These are phyloP conservation scores for Colletes collaris DNA, from an alignment of 2,888 invertebrate genomes.

Conservation along the genomic window DNA sequence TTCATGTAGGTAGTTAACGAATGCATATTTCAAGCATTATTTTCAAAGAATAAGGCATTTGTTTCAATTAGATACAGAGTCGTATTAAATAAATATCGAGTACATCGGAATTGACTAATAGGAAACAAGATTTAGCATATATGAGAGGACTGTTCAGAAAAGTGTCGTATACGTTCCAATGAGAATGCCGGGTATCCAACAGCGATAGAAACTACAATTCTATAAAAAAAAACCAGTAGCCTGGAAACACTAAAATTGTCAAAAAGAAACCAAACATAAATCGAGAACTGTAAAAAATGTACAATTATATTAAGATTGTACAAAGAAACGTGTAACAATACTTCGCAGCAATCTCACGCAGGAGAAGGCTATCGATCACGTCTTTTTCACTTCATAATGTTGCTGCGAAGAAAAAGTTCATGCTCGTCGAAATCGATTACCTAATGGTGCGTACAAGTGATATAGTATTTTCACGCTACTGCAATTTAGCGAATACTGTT, in stretches of 20 bases:
- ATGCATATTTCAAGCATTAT: too few species aligned
- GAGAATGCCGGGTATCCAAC: neutral
- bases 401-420: constrained; percentile 32
- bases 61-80: neutral
- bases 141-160: constrained; percentile 17
- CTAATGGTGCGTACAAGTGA: constrained; percentile 32
- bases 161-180: neutral
- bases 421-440: constrained; percentile 17
- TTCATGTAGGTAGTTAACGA: too few species aligned
- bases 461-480: neutral
- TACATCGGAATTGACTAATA: constrained; percentile 29
- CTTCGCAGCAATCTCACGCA: neutral
- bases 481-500: neutral
- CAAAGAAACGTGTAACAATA: neutral
- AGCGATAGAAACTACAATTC: neutral
- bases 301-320: neutral
- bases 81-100: neutral
- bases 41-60: too few species aligned
- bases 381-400: constrained; percentile 34
- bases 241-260: neutral
- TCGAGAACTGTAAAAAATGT: neutral
- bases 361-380: constrained; percentile 34
- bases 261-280: neutral
- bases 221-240: neutral
- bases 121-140: neutral